Evolutionary conservation across 1,140 invertebrate species (phyloP), one percentile per base, ranked within the genome.

Genomic region (Drosophila insularis): DNA sequence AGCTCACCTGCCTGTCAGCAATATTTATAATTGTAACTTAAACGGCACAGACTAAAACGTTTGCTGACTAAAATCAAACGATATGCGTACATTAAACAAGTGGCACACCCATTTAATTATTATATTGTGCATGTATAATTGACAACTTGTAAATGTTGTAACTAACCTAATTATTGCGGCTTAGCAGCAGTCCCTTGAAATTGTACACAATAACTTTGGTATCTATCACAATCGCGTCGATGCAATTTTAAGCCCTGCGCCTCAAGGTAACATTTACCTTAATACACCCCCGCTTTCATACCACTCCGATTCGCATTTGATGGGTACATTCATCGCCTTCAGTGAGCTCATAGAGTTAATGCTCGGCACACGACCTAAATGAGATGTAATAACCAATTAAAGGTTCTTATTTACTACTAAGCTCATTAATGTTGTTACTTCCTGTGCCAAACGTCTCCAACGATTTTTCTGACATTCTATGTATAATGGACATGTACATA

Each of bases 361-460:
- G 14, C 61, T 43, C 19, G 21, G 40, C 61, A 63, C 61, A 63
- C 61, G 61, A 63, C 61, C 39, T 14, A 50, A 63, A 63, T 63
- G 21, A 63, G 11, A 63, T 63, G 43, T 63, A 63, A 63, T 63
- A 63, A 63, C 61, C 61, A 63, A 63, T 63, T 63, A 63, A 63
- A 27, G 40, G 61, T 43, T 40, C 43, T 63, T 46, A 46, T 58
- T 58, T 58, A 58, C 55, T 58, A 58, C 31, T 35, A 58, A 58
- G 55, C 55, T 37, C 55, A 58, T 58, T 37, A 35, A 58, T 58
- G 55, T 58, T 35, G 55, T 14, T 58, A 32, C n/a, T 56, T 32
- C 14, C 17, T 14, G 8, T 37, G 31, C n/a, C 31, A 19, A 11
- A 21, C 17, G 19, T 50, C 8, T 50, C 3, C 19, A 50, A 50